Percentiles rank a stretch among this genome's conserved stretches.
These are phyloP conservation scores for Natator depressus DNA, from an alignment of 2,113 vertebrate species.

Conservation along the genomic window DNA sequence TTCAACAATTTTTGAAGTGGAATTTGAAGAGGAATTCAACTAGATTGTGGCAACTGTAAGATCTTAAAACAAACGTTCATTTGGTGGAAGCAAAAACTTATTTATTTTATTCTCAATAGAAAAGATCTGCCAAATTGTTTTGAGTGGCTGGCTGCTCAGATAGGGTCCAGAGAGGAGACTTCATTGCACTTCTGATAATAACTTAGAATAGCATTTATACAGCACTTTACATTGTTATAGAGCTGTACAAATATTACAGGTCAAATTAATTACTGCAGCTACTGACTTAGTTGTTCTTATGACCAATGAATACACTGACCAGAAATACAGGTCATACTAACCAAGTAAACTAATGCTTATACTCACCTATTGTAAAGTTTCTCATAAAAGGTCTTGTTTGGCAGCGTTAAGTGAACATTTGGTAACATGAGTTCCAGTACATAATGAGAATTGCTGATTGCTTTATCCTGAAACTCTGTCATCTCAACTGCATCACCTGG, in stretches of 20 bases:
- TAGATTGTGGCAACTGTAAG: background rate
- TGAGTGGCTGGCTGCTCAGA: background rate
- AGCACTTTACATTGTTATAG: background rate
- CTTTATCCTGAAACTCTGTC: slow-evolving; percentile 97
- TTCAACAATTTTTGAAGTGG: background rate
- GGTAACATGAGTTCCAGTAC: slow-evolving; percentile 91
- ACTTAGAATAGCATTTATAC: background rate
- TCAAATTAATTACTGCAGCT: background rate
- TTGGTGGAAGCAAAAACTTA: background rate
- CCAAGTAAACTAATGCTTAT: background rate
- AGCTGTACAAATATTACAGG: background rate
- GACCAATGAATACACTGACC: background rate
- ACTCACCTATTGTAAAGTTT: slow-evolving; percentile 94
- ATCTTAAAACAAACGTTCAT: background rate
- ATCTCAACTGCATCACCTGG: slow-evolving; percentile 95
- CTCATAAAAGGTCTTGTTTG: slow-evolving; percentile 93
- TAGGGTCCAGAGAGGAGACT: rapidly evolving
- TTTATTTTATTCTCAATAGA: background rate
- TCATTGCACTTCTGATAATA: background rate
- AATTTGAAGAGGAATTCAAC: background rate
- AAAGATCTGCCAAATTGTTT: background rate
- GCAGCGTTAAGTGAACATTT: slow-evolving; percentile 88
- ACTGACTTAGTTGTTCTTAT: background rate
- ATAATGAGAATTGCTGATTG: slow-evolving; percentile 93
- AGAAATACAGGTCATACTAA: background rate